Evolutionary conservation across 2,888 invertebrate species (phyloP).

Genomic region (Cacoxenus indagator): DNA sequence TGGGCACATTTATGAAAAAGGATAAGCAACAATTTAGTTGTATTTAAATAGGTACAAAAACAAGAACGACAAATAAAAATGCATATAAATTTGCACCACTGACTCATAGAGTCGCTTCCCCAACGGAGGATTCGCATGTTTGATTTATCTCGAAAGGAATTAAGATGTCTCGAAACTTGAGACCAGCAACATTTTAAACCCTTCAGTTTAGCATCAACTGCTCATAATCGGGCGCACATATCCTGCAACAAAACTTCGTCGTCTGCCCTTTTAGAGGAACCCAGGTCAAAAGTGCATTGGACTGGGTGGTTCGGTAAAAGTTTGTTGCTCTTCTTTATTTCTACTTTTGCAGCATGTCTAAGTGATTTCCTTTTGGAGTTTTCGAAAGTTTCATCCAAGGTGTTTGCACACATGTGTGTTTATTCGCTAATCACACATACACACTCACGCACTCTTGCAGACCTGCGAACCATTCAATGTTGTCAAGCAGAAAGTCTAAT

Average conservation of each 20-base stretch:
- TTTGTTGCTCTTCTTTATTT: constrained; percentile 46
- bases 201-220: constrained; percentile 10
- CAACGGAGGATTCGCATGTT: constrained; percentile 28
- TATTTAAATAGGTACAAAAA: constrained; percentile 30
- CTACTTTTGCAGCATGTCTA: constrained; percentile 48
- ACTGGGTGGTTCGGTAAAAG: no score
- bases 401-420: constrained; percentile 40
- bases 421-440: constrained; percentile 28
- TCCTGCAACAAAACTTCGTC: constrained; percentile 40
- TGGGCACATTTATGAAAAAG: constrained; percentile 64
- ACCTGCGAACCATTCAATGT: background rate
- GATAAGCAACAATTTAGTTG: constrained; percentile 48
- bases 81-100: constrained; percentile 42
- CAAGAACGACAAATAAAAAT: constrained; percentile 46
- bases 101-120: constrained; percentile 4
- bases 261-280: background rate
- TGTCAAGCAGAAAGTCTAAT: constrained; percentile 42
- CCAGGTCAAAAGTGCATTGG: no score
- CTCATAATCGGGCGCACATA: constrained; percentile 56
- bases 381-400: constrained; percentile 63
- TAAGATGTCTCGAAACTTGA: constrained; percentile 68
- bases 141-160: constrained; percentile 65
- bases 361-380: constrained; percentile 67
- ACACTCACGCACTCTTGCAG: constrained; percentile 27
- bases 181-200: constrained; percentile 39